phyloP scores from a whole-genome alignment of 2,888 invertebrate species.

The Harpalus rufipes region DNA sequence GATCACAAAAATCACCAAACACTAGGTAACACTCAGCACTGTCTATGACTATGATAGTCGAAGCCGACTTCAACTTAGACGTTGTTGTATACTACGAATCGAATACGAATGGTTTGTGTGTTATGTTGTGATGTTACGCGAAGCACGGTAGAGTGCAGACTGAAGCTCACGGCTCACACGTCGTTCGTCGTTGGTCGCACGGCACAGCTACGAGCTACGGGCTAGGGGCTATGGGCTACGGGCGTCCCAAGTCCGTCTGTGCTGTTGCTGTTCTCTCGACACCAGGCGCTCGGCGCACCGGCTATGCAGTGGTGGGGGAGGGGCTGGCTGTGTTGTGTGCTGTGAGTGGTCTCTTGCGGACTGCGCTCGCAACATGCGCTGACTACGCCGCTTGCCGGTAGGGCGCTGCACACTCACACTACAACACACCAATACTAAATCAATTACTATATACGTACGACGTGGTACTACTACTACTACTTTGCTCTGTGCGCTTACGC shows the following conservation, averaged over 20 bases:
- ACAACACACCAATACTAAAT: slow-evolving; percentile 48
- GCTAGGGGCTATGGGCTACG: slow-evolving; percentile 28
- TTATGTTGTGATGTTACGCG: slow-evolving; percentile 25
- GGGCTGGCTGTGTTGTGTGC: slow-evolving; percentile 39
- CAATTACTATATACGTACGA: slow-evolving; percentile 12
- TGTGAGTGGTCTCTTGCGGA: slow-evolving; percentile 55
- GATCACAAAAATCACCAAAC: slow-evolving; percentile 24
- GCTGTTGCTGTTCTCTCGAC: slow-evolving; percentile 29
- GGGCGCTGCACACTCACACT: slow-evolving; percentile 49
- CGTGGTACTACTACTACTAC: slow-evolving; percentile 29
- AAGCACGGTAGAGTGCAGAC: slow-evolving; percentile 24
- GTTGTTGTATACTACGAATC: background rate
- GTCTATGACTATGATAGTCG: slow-evolving; percentile 15
- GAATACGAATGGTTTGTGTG: background rate
- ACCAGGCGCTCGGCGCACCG: slow-evolving; percentile 15
- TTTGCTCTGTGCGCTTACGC: slow-evolving; percentile 34
- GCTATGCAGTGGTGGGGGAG: slow-evolving; percentile 19
- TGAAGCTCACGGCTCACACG: slow-evolving; percentile 23
- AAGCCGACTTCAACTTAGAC: background rate
- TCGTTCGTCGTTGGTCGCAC: no score
- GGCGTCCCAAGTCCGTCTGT: slow-evolving; percentile 62
- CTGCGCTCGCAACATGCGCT: slow-evolving; percentile 19
- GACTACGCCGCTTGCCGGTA: slow-evolving; percentile 44
- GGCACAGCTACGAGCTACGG: slow-evolving; percentile 20
- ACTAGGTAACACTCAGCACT: slow-evolving; percentile 19